Evolutionary conservation across 2,797 vertebrate genomes (phyloP), one percentile per base, ranked within the genome.

Genomic region (Merluccius polli): DNA sequence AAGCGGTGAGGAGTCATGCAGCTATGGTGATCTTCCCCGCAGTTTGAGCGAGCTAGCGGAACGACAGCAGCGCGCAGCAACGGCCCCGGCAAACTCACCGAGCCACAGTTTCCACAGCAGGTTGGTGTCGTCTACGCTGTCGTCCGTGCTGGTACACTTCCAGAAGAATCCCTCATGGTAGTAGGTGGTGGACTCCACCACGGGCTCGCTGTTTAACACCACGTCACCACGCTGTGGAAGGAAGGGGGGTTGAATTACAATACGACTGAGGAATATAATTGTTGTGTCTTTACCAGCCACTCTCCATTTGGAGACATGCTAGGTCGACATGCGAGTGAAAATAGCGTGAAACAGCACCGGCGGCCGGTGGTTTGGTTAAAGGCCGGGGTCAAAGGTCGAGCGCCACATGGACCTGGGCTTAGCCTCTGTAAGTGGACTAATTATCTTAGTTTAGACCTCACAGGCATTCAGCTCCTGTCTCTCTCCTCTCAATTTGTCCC

Each of bases 111-210:
- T 95, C 94, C 93, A 94, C 79, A 91, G 59, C 86, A 93, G 73
- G 87, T 90, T 87, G 13, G 94, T 91, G 6, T 94, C 92, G 10
- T 76, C 89, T 30, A 73, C 69, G 48, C 84, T 79, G 18, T 73
- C 13, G 1, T 75, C 93, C 78, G 69, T 84, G 88, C 96, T 98
- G 77, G 92, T 95, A 81, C 98, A 99, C 77, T 91, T 95, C 98
- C 97, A 98, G 92, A 99, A 98, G 84, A 99, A 98, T 1, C 98
- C 98, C 86, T 98, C 97, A 31, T 99, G 97, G 82, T 96, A 94
- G 71, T 96, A 93, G 78, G 85, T 93, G 75, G 90, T 86, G 0
- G 67, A 73, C 41, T 78, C 75, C n/a, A 7, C 15, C 3, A 2
- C 0, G 9, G 7, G 15, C 7, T 24, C 38, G 3, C 83, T 44